Evolutionary conservation across 2,797 vertebrate genomes (phyloP), one percentile per base, ranked within the genome.

Genomic region (Ctenopoma multispine): DNA sequence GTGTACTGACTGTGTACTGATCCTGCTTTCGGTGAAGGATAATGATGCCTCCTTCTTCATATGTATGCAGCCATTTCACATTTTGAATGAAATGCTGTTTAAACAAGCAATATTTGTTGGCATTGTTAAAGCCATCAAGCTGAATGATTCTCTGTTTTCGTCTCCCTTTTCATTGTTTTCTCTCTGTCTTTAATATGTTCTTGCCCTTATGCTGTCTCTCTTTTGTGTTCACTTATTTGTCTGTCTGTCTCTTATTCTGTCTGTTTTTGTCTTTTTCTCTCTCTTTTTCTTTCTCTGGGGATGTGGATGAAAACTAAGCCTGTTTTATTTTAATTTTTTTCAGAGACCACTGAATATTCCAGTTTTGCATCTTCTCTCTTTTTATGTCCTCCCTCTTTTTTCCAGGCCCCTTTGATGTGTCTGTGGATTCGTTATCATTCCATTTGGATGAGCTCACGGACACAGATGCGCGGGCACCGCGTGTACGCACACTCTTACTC

Each of bases 371-470:
- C 96, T 91, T 91, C 77, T 89, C 80, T 89, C 79, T 80, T 89
- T 93, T 89, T 89, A 86, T 89, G 79, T 83, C 79, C 85, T 94
- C 90, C 90, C 92, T 86, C 92, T 94, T 94, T 95, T 81, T 93
- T 92, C 90, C 92, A 78, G 14, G 4, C 85, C 82, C 76, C 95
- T 97, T 97, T 98, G 96, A 97, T 97, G 96, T 96, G 93, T 91
- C 92, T 94, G 94, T 95, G 95, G 94, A 95, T 96, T 96, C 89
- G 95, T 96, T 97, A 95, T 94, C 95, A 96, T 97, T 97, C 95
- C 80, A 72, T 93, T 91, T 91, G 90, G 91, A 94, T 96, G 94
- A 94, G 93, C 95, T 95, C 93, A 93, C 93, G 89, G 84, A 92
- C 86, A 50, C 86, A 85, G 82, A 87, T 86, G 72, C 82, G 49